Percentiles rank a stretch among this genome's conserved stretches.
phyloP scores from a whole-genome alignment of 2,888 invertebrate genomes.

The Drosophila histrio region DNA sequence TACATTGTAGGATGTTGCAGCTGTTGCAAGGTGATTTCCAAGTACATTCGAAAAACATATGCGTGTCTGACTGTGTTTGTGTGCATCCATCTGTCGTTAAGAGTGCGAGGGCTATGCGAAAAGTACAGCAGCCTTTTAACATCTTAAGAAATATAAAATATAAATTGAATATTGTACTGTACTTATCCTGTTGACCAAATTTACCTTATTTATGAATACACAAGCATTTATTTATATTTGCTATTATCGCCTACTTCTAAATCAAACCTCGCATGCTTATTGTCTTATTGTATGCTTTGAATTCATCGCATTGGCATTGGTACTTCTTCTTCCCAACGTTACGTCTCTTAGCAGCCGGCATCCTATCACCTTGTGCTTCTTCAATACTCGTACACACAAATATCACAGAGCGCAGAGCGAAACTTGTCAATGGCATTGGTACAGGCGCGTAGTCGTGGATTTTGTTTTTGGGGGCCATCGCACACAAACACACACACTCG shows the following conservation, averaged over 20 bases:
- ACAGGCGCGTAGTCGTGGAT: slow-evolving; percentile 47
- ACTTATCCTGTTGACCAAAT: too few relatives aligned
- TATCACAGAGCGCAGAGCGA: slow-evolving; percentile 37
- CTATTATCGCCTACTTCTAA: slow-evolving; percentile 10
- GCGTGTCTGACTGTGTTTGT: slow-evolving; percentile 15
- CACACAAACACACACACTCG: neutral
- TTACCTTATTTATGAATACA: neutral
- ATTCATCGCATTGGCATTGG: slow-evolving; percentile 40
- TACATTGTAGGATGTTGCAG: slow-evolving; percentile 64
- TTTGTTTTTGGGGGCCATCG: slow-evolving; percentile 22
- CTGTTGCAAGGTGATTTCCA: slow-evolving; percentile 80
- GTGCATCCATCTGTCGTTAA: slow-evolving; percentile 42
- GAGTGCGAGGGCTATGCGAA: slow-evolving; percentile 30
- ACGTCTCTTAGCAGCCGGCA: slow-evolving; percentile 54
- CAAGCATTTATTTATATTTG: neutral
- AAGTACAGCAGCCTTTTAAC: neutral
- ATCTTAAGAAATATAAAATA: neutral
- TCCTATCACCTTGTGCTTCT: slow-evolving; percentile 56
- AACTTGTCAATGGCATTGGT: slow-evolving; percentile 61
- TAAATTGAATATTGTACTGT: neutral
- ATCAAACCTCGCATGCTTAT: slow-evolving; percentile 39
- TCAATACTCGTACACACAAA: slow-evolving; percentile 24
- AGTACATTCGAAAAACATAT: slow-evolving; percentile 28
- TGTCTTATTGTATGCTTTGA: slow-evolving; percentile 37
- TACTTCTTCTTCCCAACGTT: slow-evolving; percentile 36